These are phyloP conservation scores for Amphimallon solstitiale DNA, from an alignment of 2,888 invertebrate species.

Conservation along the genomic window DNA sequence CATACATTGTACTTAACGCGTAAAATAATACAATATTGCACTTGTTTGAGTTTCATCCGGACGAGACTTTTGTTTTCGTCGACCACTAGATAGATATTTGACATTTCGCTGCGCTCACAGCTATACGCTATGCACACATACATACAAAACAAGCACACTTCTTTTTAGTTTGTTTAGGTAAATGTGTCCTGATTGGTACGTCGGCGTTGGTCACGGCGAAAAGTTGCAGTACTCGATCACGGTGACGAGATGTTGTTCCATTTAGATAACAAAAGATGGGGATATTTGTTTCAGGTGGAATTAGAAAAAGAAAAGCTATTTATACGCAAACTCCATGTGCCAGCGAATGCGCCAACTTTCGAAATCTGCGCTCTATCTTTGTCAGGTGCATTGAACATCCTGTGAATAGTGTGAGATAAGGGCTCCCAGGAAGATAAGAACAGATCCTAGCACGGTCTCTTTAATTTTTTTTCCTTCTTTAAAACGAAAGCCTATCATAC, in stretches of 20 bases:
- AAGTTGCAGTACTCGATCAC: not conserved
- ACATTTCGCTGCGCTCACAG: no score
- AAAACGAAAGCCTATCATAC: no score
- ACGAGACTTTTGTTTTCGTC: no score
- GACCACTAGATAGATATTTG: no score
- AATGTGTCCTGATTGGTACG: no score
- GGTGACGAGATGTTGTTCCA: slow-evolving; percentile 6
- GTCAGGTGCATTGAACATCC: slow-evolving; percentile 16
- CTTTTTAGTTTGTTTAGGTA: no score
- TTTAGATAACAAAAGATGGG: not conserved
- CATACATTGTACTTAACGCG: no score
- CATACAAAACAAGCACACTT: no score
- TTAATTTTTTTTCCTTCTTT: no score
- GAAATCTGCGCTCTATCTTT: slow-evolving; percentile 27
- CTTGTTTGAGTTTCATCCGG: no score
- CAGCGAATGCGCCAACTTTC: slow-evolving; percentile 24
- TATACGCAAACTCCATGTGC: not conserved
- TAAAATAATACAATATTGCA: no score
- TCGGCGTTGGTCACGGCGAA: not conserved
- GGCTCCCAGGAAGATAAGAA: slow-evolving; percentile 11
- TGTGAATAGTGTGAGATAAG: slow-evolving; percentile 20
- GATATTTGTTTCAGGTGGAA: not conserved
- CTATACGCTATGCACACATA: no score
- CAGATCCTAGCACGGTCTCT: not conserved
- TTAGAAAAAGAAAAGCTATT: not conserved